Evolutionary conservation across 2,888 invertebrate species (phyloP).

Genomic region (Ophioninae sp.): DNA sequence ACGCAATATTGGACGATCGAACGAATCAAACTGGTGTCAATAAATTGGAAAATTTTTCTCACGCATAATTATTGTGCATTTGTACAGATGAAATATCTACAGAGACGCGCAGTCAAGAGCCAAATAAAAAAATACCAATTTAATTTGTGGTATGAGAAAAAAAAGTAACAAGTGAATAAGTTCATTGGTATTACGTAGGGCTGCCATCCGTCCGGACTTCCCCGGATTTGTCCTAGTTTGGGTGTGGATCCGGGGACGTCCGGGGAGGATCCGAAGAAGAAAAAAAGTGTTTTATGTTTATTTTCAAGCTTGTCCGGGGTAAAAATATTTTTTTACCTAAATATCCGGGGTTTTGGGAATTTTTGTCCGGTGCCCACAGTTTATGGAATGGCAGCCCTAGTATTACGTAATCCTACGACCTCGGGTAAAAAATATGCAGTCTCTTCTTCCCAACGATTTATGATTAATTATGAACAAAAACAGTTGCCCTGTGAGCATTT

Average conservation of each 20-base stretch:
- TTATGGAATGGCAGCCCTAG: too few species aligned
- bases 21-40: conserved; percentile 45
- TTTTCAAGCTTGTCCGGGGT: too few species aligned
- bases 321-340: too few species aligned
- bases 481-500: neutral
- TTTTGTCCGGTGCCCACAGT: too few species aligned
- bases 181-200: neutral
- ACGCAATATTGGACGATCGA: conserved; percentile 26
- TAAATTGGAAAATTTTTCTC: conserved; percentile 55
- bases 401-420: neutral
- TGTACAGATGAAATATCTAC: conserved; percentile 8
- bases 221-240: too few species aligned
- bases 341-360: too few species aligned
- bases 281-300: too few species aligned
- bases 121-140: conserved; percentile 1
- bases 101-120: conserved; percentile 3
- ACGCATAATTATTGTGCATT: conserved; percentile 33
- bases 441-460: neutral
- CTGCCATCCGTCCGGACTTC: too few species aligned
- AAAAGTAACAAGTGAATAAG: neutral
- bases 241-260: too few species aligned
- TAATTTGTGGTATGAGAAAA: neutral
- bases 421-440: neutral
- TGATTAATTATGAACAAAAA: neutral
- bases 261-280: too few species aligned